A percentile compares a stretch with the other conserved stretches of the same genome.
These are phyloP conservation scores for Blennius ocellaris DNA, from an alignment of 2,113 vertebrate species.

Conservation along the genomic window DNA sequence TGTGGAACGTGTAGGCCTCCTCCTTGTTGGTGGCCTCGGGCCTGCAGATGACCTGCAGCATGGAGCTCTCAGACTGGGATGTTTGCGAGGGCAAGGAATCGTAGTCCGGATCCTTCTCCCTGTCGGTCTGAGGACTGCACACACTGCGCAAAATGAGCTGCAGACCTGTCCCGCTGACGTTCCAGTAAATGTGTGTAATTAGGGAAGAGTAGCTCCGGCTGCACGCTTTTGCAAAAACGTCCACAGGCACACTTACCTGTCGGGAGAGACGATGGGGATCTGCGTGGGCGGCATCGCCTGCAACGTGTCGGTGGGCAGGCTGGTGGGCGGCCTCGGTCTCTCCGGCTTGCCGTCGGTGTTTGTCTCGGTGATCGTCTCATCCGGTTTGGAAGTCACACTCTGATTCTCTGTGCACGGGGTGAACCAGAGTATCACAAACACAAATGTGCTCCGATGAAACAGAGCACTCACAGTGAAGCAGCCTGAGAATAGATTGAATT, in stretches of 20 bases:
- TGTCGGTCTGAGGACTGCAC: slow-evolving; percentile 91
- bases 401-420: slow-evolving; percentile 52
- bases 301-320: slow-evolving; percentile 73
- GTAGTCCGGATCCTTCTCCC: slow-evolving; percentile 94
- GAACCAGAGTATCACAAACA: background rate
- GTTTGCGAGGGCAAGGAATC: slow-evolving; percentile 89
- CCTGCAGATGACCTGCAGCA: slow-evolving; percentile 96
- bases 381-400: slow-evolving; percentile 32
- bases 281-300: slow-evolving; percentile 65
- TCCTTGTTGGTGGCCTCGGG: slow-evolving; percentile 90
- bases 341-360: slow-evolving; percentile 61
- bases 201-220: background rate
- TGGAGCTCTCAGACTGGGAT: slow-evolving; percentile 95
- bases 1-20: slow-evolving; percentile 86
- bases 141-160: slow-evolving; percentile 35
- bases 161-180: background rate
- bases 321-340: slow-evolving; percentile 80
- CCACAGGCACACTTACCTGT: slow-evolving; percentile 72
- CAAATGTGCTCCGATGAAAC: background rate
- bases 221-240: background rate
- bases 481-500: too few species aligned
- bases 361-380: slow-evolving; percentile 49
- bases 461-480: too few species aligned
- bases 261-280: slow-evolving; percentile 85
- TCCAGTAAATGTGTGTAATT: background rate